These are phyloP conservation scores for Tetropium fuscum DNA, from an alignment of 2,888 invertebrate genomes.

Conservation along the genomic window DNA sequence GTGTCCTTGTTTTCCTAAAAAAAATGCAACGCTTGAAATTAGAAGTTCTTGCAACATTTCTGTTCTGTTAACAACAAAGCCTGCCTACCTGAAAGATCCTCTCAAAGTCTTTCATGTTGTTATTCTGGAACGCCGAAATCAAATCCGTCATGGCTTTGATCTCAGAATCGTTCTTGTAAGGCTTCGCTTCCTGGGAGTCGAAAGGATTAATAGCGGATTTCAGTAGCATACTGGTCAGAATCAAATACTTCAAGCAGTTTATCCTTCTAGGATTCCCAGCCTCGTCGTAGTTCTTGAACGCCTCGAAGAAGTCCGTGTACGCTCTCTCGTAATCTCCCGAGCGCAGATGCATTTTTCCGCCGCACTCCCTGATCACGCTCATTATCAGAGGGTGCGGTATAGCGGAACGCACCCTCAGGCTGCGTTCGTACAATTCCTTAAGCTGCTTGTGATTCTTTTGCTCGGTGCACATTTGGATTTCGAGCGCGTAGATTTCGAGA, in stretches of 20 bases:
- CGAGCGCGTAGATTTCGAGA: slow-evolving; percentile 97
- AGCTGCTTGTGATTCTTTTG: slow-evolving; percentile 99
- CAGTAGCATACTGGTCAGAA: slow-evolving; percentile 98
- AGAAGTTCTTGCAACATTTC: not conserved
- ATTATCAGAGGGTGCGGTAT: slow-evolving; percentile 99
- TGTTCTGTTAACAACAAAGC: slow-evolving; percentile 8
- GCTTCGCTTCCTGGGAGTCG: slow-evolving; percentile 99
- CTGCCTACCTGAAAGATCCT: slow-evolving; percentile 79
- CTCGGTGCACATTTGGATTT: slow-evolving; percentile 99
- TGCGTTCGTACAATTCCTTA: slow-evolving; percentile 96
- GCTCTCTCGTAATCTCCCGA: slow-evolving; percentile 99
- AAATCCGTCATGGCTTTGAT: slow-evolving; percentile 98
- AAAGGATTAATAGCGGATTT: slow-evolving; percentile 99
- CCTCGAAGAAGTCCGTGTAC: slow-evolving; percentile 99
- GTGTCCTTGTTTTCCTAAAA: slow-evolving; percentile 74
- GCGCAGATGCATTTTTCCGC: slow-evolving; percentile 99
- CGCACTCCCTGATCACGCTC: slow-evolving; percentile 98
- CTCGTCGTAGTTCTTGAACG: slow-evolving; percentile 99
- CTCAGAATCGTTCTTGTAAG: slow-evolving; percentile 98
- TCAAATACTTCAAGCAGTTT: slow-evolving; percentile 97
- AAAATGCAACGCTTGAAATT: not conserved
- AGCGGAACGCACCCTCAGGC: slow-evolving; percentile 97
- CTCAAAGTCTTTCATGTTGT: slow-evolving; percentile 97
- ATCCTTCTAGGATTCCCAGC: slow-evolving; percentile 96
- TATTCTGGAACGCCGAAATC: slow-evolving; percentile 96